Base-by-base conservation (phyloP, 2,888 invertebrate genomes). In the Meiosimyza platycephala region DNA sequence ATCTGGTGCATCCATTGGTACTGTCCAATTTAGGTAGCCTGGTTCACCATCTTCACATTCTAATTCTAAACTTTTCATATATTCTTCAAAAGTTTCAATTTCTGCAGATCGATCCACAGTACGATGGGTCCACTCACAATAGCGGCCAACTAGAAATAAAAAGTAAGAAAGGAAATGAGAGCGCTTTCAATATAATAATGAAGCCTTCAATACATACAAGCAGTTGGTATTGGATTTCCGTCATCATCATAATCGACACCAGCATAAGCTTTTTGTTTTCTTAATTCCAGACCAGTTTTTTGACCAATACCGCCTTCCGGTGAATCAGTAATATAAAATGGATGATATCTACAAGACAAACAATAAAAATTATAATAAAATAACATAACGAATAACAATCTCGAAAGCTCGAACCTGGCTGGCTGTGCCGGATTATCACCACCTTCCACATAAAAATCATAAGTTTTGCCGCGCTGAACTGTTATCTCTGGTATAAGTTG, bases 271-370 rank as follows among this genome's bases (percentile, higher is more conserved):
- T 90, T 90, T 82, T 95, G 94, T 75, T 91, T 90, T 77, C 89
- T 89, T 79, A 93, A 92, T 55, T 95, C 92, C 0, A 89, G 89
- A 63, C 91, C 91, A 16, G 88, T 89, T 85, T 94, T 94, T 86
- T 95, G 95, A 0, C 93, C 94, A 82, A 92, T 94, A 1, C 96
- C 97, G 40, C 97, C 97, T 85, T 95, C 95, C 0, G 90, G 88
- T 3, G 93, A 95, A 84, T 94, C 93, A 54, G 95, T 95, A 81
- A 97, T 96, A 88, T 97, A 97, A 85, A 97, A 92, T 13, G 97
- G 97, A 88, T 97, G 96, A 87, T 94, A 97, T 80, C 92, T 92
- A 22, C 6, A 40, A 40, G 6, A 40, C 4, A 7, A 50, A 12
- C 6, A 60, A 15, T 12, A 47, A 16, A 63, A 7, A 15, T 6